Evolutionary conservation across 2,797 vertebrate species (phyloP).

Genomic region (Rachycentron canadum): DNA sequence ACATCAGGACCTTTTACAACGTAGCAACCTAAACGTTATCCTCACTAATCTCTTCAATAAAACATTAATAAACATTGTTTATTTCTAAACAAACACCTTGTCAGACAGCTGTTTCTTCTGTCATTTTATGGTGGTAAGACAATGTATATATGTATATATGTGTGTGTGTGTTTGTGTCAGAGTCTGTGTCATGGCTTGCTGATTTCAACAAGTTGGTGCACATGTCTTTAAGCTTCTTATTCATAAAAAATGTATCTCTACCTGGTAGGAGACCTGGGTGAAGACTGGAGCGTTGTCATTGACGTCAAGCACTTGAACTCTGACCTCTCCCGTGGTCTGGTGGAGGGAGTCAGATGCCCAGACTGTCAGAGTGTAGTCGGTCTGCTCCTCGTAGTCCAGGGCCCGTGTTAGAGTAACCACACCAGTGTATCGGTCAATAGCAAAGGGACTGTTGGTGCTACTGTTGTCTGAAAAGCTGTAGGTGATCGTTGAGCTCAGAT

Average conservation of each 20-base stretch:
- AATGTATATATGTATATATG: background rate
- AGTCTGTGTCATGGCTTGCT: background rate
- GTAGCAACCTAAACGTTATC: background rate
- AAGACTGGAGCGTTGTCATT: constrained; percentile 95
- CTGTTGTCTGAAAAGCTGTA: constrained; percentile 87
- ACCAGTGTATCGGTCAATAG: constrained; percentile 88
- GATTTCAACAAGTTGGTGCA: background rate
- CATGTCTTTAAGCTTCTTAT: background rate
- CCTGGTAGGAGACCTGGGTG: constrained; percentile 91
- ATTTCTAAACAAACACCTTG: background rate
- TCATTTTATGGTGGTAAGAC: background rate
- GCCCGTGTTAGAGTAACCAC: constrained; percentile 82
- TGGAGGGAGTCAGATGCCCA: constrained; percentile 90
- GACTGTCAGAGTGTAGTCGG: constrained; percentile 82
- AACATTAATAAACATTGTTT: background rate
- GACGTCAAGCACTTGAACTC: constrained; percentile 87
- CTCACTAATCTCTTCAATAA: background rate
- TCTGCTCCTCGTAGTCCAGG: constrained; percentile 90
- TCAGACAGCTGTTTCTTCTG: background rate
- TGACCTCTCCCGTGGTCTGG: constrained; percentile 84
- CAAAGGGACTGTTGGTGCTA: constrained; percentile 84
- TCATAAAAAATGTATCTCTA: constrained; percentile 61
- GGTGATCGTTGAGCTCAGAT: constrained; percentile 88
- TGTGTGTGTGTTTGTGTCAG: no score
- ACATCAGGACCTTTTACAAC: background rate